Evolutionary conservation across 2,797 vertebrate genomes (phyloP).

Genomic region (Crax fasciolata): DNA sequence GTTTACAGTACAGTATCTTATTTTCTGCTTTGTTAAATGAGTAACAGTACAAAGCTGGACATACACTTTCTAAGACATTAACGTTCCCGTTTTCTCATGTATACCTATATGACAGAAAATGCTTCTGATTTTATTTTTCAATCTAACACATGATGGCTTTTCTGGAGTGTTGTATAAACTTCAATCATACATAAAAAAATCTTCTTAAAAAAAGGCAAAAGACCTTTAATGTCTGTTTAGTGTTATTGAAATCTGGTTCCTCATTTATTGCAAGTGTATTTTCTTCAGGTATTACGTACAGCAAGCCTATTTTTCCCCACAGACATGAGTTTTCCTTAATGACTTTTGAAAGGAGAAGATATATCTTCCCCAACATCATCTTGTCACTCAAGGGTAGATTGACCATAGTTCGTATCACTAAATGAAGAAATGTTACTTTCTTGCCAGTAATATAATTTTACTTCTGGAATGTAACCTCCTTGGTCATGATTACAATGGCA

Average conservation of each 20-base stretch:
- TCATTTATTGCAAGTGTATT: conserved; percentile 52
- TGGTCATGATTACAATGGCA: not conserved
- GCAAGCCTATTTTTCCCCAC: not conserved
- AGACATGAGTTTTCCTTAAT: conserved; percentile 9
- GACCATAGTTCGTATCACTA: not conserved
- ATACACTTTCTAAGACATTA: conserved; percentile 84
- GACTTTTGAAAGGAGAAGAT: not conserved
- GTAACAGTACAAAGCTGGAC: conserved; percentile 81
- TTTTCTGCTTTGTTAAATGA: conserved; percentile 85
- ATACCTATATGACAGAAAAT: conserved; percentile 82
- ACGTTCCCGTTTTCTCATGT: conserved; percentile 83
- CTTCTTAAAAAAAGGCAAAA: conserved; percentile 84
- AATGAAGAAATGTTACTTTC: not conserved
- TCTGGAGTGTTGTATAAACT: conserved; percentile 85
- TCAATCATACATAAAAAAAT: conserved; percentile 85
- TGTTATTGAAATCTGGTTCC: conserved; percentile 72
- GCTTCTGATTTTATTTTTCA: conserved; percentile 87
- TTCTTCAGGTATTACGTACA: conserved; percentile 15
- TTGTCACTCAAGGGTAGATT: not conserved
- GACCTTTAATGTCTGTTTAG: conserved; percentile 80
- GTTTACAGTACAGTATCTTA: conserved; percentile 83
- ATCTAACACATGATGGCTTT: conserved; percentile 85
- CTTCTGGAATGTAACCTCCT: conserved; percentile 1
- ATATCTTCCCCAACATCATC: not conserved
- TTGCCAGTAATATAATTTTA: not conserved